Base-by-base conservation (phyloP, 2,888 invertebrate genomes). In the Onchidella celtica region DNA sequence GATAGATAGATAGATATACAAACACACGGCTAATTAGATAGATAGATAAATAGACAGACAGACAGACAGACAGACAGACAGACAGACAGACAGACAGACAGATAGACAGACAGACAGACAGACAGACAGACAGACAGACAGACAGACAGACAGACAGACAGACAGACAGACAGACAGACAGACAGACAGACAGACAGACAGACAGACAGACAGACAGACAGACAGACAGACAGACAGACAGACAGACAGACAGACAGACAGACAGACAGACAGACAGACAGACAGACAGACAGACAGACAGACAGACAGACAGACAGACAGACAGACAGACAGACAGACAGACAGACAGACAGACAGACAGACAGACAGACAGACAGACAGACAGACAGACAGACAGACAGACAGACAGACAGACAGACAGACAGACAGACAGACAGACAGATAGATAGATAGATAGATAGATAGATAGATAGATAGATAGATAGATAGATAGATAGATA, bases 131-230 rank as follows among this genome's bases (percentile, higher is more conserved):
- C 59, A 73, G 73, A 59, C 14, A 59, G 73, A 73, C 29, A 21
- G 61, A 17, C 32, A 27, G 55, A 59, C 59, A 59, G 57, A 34
- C 6, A 47, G 17, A 47, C 47, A 47, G 73, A 59, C 59, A 59
- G 57, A 73, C 59, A 73, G 73, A 59, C 34, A 59, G 73, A 73
- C 59, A 59, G 36, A 34, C 59, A 73, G 73, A 59, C 32, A 34
- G n/a, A 34, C 59, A 73, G 59, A 57, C 29, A 21, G 55, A 72
- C 24, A 29, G 36, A 34, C 29, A 73, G 34, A 59, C 24, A 9
- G 36, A 72, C 29, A 55, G 34, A 24, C 24, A 40, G 24, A 55
- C 29, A 17, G 47, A 17, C 47, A 6, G 6, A 17, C 47, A 47
- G 17, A 11, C 47, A 47, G 47, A 47, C 9, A 47, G 47, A 47